These are phyloP conservation scores for Pammene aurita DNA, from an alignment of 2,888 invertebrate genomes.

Conservation along the genomic window DNA sequence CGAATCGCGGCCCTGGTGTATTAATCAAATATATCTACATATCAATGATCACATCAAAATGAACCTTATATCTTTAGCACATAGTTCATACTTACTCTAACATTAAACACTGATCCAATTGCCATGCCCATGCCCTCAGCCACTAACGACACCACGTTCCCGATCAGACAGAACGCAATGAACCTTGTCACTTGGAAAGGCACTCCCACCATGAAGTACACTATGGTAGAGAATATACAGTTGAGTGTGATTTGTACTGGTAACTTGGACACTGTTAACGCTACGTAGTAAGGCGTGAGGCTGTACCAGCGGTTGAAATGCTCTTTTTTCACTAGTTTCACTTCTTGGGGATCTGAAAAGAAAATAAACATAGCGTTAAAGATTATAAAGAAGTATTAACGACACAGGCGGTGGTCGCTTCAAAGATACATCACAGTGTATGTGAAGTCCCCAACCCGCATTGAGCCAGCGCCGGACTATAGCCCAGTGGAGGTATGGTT, in stretches of 20 bases:
- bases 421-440: no score
- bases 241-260: slow-evolving; percentile 85
- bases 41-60: background rate
- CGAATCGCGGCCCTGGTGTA: no score
- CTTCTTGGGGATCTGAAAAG: slow-evolving; percentile 85
- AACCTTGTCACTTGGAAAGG: slow-evolving; percentile 87
- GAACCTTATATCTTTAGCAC: background rate
- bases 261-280: slow-evolving; percentile 84
- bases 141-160: slow-evolving; percentile 87
- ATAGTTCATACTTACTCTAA: slow-evolving; percentile 78
- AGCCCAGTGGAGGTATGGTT: no score
- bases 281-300: slow-evolving; percentile 85
- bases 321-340: slow-evolving; percentile 87
- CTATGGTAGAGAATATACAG: slow-evolving; percentile 83
- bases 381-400: no score
- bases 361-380: background rate
- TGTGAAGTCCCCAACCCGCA: no score
- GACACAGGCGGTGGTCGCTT: no score
- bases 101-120: slow-evolving; percentile 87
- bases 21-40: no score
- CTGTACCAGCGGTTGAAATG: slow-evolving; percentile 88
- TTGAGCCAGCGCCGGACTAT: no score
- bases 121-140: slow-evolving; percentile 91
- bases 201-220: slow-evolving; percentile 87
- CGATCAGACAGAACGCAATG: slow-evolving; percentile 85